phyloP scores from a whole-genome alignment of 2,888 invertebrate genomes.

The Dryocosmus kuriphilus region DNA sequence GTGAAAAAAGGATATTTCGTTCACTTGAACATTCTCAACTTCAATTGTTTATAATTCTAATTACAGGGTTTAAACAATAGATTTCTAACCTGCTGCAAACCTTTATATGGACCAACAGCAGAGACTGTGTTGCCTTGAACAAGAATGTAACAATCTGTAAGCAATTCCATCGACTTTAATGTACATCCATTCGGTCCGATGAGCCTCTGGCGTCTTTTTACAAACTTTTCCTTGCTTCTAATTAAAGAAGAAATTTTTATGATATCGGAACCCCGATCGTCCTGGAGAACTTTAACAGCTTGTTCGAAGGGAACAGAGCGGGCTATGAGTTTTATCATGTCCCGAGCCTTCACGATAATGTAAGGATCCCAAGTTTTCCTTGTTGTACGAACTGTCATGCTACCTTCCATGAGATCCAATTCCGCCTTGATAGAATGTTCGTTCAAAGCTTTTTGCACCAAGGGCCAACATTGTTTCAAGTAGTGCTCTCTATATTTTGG shows the following conservation, averaged over 20 bases:
- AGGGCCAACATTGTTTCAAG: constrained; percentile 95
- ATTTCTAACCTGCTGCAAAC: constrained; percentile 82
- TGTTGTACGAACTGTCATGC: constrained; percentile 96
- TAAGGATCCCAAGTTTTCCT: constrained; percentile 99
- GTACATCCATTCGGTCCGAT: constrained; percentile 99
- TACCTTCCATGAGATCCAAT: constrained; percentile 94
- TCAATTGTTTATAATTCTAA: background rate
- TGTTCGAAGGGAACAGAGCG: constrained; percentile 98
- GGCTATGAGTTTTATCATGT: constrained; percentile 95
- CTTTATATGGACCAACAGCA: constrained; percentile 96
- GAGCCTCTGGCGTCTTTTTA: constrained; percentile 94
- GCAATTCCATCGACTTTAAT: constrained; percentile 95
- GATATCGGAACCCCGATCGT: constrained; percentile 95
- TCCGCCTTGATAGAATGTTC: constrained; percentile 91
- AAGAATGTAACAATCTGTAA: constrained; percentile 97
- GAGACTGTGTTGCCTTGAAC: constrained; percentile 99
- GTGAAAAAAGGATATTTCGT: too few relatives aligned
- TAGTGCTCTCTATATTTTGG: constrained; percentile 99
- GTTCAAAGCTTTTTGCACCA: constrained; percentile 91
- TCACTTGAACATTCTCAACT: background rate
- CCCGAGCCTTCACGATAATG: constrained; percentile 96
- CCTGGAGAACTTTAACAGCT: constrained; percentile 90
- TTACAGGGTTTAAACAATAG: background rate
- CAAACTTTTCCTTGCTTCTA: constrained; percentile 94
- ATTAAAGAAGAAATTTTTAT: constrained; percentile 96